phyloP scores from a whole-genome alignment of 2,797 vertebrate species.

The Novumbra hubbsi region DNA sequence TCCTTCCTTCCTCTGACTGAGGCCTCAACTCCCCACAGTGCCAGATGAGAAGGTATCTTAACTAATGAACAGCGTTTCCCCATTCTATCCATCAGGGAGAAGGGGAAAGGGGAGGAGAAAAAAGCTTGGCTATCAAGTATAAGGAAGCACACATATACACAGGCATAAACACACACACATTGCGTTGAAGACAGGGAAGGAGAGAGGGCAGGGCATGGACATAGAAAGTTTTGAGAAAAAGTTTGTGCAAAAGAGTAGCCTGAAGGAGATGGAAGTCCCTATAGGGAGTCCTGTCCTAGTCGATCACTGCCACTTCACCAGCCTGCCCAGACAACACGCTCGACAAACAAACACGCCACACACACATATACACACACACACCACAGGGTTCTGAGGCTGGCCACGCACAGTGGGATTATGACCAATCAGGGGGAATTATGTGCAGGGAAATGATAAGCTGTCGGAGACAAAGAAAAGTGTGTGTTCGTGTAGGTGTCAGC shows the following conservation, averaged over 20 bases:
- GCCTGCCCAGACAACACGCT: slow-evolving; percentile 5
- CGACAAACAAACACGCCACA: slow-evolving; percentile 7
- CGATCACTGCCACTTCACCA: slow-evolving; percentile 14
- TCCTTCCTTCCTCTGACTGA: slow-evolving; percentile 8
- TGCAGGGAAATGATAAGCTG: background rate
- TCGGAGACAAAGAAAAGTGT: background rate
- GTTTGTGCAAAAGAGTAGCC: slow-evolving; percentile 19
- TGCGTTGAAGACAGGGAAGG: background rate
- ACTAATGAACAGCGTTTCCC: slow-evolving; percentile 40
- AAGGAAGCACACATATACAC: too few species aligned
- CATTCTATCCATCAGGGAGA: slow-evolving; percentile 26
- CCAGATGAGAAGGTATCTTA: slow-evolving; percentile 36
- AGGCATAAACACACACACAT: slow-evolving; percentile 16
- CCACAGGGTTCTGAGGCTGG: background rate
- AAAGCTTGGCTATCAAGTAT: slow-evolving; percentile 16
- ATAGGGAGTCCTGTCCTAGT: slow-evolving; percentile 15
- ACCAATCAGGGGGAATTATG: slow-evolving; percentile 1
- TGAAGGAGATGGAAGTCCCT: slow-evolving; percentile 37
- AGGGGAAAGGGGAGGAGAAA: slow-evolving; percentile 20
- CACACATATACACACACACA: slow-evolving; percentile 9
- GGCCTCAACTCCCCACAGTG: slow-evolving; percentile 35
- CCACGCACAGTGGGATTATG: background rate
- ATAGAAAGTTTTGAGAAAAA: background rate
- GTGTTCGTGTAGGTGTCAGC: slow-evolving; percentile 1
- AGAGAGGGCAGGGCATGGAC: background rate